Percentiles rank a stretch among this genome's conserved stretches.
Evolutionary conservation across 1,140 invertebrate genomes (phyloP).

Genomic region (Drosophila arawakana): DNA sequence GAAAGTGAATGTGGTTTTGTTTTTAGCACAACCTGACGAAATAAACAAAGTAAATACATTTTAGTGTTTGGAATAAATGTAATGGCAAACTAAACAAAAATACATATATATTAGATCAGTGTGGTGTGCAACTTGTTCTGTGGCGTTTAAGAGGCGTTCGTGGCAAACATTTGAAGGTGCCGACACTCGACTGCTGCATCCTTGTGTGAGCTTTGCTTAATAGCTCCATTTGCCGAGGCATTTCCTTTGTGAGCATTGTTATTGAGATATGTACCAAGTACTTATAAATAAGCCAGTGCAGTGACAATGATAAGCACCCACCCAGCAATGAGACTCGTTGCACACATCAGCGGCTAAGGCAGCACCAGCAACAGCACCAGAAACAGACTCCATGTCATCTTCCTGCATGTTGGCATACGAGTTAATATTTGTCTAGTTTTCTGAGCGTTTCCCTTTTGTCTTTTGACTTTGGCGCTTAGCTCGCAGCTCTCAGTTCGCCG

Average conservation of each 20-base stretch:
- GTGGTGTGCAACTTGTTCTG: conserved; percentile 7
- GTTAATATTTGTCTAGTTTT: conserved; percentile 83
- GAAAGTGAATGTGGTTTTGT: neutral
- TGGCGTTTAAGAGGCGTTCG: neutral
- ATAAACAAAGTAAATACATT: conserved; percentile 6
- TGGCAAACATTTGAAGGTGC: conserved; percentile 3
- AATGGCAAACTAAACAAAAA: neutral
- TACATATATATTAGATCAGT: conserved; percentile 1
- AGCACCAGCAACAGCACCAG: neutral
- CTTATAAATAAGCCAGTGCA: conserved; percentile 13
- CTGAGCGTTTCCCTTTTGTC: conserved; percentile 70
- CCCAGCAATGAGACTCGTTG: neutral
- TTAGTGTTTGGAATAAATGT: neutral
- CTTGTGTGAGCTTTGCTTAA: conserved; percentile 28
- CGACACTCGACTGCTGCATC: conserved; percentile 22
- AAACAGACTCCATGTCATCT: neutral
- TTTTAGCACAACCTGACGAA: neutral
- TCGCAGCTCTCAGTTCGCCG: conserved; percentile 48
- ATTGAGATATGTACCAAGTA: neutral
- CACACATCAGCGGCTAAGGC: too few species aligned
- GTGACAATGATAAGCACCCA: conserved; percentile 10
- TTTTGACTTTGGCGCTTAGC: conserved; percentile 48
- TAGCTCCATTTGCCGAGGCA: conserved; percentile 28
- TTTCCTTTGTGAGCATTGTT: conserved; percentile 34
- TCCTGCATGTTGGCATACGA: conserved; percentile 48